Base-by-base conservation (phyloP, 2,888 invertebrate genomes). In the Dinocampus coccinellae region DNA sequence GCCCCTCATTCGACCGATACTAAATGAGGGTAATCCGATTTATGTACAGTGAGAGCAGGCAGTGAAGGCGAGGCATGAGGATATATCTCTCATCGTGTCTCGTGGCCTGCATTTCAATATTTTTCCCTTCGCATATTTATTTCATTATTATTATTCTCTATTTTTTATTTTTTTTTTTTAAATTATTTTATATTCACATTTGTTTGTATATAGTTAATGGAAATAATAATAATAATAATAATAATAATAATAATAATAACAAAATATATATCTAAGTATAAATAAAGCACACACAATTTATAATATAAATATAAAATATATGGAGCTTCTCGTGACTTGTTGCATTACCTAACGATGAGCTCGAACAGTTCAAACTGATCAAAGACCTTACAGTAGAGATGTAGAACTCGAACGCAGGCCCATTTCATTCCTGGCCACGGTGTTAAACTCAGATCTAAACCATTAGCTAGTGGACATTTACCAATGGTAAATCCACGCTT, bases 341-440 rank as follows among this genome's bases (percentile, higher is more conserved):
- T 39, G 67, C 16, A 63, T 90, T 90, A 94, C 94, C 94, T 92
- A 89, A 94, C 92, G 81, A 94, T 92, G 88, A 94, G 91, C 87
- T 94, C 93, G 88, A 93, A 90, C 57, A 94, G 90, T 89, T 94
- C 94, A 87, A 92, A 92, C 84, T 93, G 92, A 84, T 94, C 94
- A 88, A 96, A 96, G 81, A 95, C 95, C 88, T 95, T 95, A 89
- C 95, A 95, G 89, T 96, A 96, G 69, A 95, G 90, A 83, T 94
- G 94, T 73, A 96, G 90, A 70, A 96, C 93, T 89, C 94, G 92
- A 77, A 95, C 90, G 87, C 95, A 96, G 78, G 94, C 93, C 88
- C 94, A 93, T 82, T 92, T 92, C 85, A 96, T 91, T 60, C 95
- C 95, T n/a, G 93, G 92, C 95, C 95, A 95, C 74, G 93, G 92